These are phyloP conservation scores for Gallinago paraguaiae DNA, from an alignment of 2,113 vertebrate genomes.

Conservation along the genomic window DNA sequence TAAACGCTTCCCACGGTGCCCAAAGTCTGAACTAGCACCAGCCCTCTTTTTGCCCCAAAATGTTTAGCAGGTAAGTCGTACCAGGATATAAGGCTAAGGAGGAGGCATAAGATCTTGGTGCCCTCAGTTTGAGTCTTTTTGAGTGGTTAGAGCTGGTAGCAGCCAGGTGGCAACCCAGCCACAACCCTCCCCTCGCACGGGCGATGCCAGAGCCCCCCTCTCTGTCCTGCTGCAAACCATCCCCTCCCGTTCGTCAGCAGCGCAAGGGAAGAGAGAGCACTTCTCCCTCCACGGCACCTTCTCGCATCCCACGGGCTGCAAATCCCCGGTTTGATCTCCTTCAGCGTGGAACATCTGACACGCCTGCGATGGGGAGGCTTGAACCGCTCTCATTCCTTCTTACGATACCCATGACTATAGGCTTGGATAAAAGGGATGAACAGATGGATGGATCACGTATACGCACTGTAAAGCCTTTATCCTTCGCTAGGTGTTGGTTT, in stretches of 20 bases:
- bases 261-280: not conserved
- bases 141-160: not conserved
- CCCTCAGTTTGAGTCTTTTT: not conserved
- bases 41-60: not conserved
- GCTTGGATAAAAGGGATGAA: conserved; percentile 60
- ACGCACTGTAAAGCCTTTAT: conserved; percentile 44
- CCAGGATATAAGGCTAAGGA: not conserved
- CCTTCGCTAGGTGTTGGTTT: conserved; percentile 51
- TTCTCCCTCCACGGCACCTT: conserved; percentile 17
- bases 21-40: not conserved
- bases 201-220: not conserved
- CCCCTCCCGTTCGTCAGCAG: not conserved
- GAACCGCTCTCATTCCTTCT: conserved; percentile 29
- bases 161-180: not conserved
- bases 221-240: rapidly evolving
- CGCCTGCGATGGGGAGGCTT: conserved; percentile 47
- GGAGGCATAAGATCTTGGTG: not conserved
- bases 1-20: not conserved
- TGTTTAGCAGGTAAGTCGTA: not conserved
- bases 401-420: conserved; percentile 42
- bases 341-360: conserved; percentile 49
- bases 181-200: not conserved
- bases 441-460: conserved; percentile 55
- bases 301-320: conserved; percentile 58
- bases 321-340: conserved; percentile 59